These are phyloP conservation scores for Augochlora pura DNA, from an alignment of 1,140 invertebrate species.

Conservation along the genomic window DNA sequence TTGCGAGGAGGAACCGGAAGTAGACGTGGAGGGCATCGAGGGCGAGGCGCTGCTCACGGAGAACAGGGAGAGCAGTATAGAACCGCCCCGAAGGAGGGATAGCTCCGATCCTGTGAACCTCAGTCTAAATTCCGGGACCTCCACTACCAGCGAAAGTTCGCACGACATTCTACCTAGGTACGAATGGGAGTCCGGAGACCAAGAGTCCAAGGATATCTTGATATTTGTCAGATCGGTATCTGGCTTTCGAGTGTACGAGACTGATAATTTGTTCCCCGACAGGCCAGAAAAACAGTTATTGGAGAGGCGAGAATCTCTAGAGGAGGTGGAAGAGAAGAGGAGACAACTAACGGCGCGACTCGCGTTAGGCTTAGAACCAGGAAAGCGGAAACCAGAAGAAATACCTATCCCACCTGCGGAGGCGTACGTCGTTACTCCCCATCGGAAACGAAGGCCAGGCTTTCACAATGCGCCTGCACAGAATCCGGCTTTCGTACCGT, in stretches of 20 bases:
- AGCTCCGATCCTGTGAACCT: constrained; percentile 88
- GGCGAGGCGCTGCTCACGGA: constrained; percentile 80
- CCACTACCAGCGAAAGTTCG: constrained; percentile 75
- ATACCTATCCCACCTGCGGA: constrained; percentile 78
- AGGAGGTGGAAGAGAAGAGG: constrained; percentile 78
- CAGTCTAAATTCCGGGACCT: constrained; percentile 80
- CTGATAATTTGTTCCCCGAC: not conserved
- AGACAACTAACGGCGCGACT: constrained; percentile 75
- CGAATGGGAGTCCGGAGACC: not conserved
- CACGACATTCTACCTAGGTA: constrained; percentile 75
- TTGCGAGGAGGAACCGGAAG: constrained; percentile 81
- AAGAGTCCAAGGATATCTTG: no score
- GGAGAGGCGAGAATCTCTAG: constrained; percentile 77
- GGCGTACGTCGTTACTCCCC: constrained; percentile 90
- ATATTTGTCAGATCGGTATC: no score
- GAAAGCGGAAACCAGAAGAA: constrained; percentile 78
- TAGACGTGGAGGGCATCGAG: constrained; percentile 80
- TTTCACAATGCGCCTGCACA: constrained; percentile 92
- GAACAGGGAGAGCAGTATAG: constrained; percentile 75
- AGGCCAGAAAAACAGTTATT: constrained; percentile 70
- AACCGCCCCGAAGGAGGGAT: constrained; percentile 78
- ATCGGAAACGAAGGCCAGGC: constrained; percentile 89
- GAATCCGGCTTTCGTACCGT: constrained; percentile 91
- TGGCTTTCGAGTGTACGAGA: no score
- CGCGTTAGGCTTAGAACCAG: constrained; percentile 74